Evolutionary conservation across 2,797 vertebrate species (phyloP).

Genomic region (Gephyroberyx darwinii): DNA sequence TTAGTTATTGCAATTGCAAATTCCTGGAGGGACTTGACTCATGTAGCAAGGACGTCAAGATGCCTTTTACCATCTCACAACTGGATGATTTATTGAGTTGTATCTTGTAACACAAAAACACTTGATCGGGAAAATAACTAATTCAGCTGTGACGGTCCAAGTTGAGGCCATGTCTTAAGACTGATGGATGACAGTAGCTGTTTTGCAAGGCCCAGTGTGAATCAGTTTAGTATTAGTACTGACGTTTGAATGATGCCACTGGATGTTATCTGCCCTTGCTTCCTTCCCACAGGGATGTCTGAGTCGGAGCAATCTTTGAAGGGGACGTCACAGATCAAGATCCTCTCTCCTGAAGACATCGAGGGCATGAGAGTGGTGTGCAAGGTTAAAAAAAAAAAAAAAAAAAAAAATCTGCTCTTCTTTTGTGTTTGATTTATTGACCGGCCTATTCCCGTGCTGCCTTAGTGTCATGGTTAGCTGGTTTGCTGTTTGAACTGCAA

Average conservation of each 20-base stretch:
- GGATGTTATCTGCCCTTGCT: conserved; percentile 27
- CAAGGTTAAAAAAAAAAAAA: conserved; percentile 80
- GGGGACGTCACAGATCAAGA: conserved; percentile 98
- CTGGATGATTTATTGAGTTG: conserved; percentile 4
- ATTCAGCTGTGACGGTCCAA: conserved; percentile 1
- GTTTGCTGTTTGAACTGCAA: background rate
- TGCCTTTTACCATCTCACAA: background rate
- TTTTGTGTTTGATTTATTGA: too few relatives aligned
- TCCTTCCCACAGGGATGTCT: conserved; percentile 88
- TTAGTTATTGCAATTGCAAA: too few relatives aligned
- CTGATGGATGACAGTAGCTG: conserved; percentile 31
- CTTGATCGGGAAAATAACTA: conserved; percentile 13
- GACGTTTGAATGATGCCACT: conserved; percentile 33
- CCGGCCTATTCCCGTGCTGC: fast-evolving
- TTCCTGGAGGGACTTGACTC: too few relatives aligned
- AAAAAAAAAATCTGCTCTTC: too few relatives aligned
- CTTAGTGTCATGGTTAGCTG: background rate
- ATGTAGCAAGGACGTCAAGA: too few relatives aligned
- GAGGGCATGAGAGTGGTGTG: conserved; percentile 95
- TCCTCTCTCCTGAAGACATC: conserved; percentile 92
- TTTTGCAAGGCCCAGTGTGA: conserved; percentile 14
- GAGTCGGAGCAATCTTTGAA: conserved; percentile 97
- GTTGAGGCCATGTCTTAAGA: background rate
- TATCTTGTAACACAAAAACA: conserved; percentile 8
- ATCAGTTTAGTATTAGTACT: conserved; percentile 14